Evolutionary conservation across 2,113 vertebrate species (phyloP).

Genomic region (Oryzias curvinotus): DNA sequence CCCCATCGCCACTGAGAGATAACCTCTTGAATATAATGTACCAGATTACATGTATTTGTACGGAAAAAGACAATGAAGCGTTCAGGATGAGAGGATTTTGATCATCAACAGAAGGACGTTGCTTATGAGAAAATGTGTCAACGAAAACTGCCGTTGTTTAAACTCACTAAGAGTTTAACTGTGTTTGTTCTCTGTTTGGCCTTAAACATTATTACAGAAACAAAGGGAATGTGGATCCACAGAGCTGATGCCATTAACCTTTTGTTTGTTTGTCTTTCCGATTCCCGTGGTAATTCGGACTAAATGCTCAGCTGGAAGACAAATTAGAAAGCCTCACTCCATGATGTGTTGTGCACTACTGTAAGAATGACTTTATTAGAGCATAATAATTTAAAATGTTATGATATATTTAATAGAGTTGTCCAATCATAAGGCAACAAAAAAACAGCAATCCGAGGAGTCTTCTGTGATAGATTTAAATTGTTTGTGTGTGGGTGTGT

Average conservation of each 20-base stretch:
- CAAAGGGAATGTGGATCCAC: slow-evolving; percentile 52
- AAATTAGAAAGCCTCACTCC: slow-evolving; percentile 27
- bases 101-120: slow-evolving; percentile 13
- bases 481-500: slow-evolving; percentile 6
- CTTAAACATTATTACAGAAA: slow-evolving; percentile 25
- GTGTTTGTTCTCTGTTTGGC: slow-evolving; percentile 17
- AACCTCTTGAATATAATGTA: slow-evolving; percentile 61
- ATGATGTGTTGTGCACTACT: slow-evolving; percentile 18
- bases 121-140: not conserved
- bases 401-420: slow-evolving; percentile 35
- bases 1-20: slow-evolving; percentile 37
- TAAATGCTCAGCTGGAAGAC: slow-evolving; percentile 51
- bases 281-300: slow-evolving; percentile 50
- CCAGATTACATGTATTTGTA: slow-evolving; percentile 38
- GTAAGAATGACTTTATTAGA: slow-evolving; percentile 28
- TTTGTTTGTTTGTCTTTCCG: slow-evolving; percentile 36
- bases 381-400: slow-evolving; percentile 33
- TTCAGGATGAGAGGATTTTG: not conserved
- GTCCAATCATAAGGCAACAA: slow-evolving; percentile 5
- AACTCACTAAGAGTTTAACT: not conserved
- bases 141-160: not conserved
- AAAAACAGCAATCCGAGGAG: not conserved
- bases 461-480: slow-evolving; percentile 48
- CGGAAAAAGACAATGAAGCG: slow-evolving; percentile 26
- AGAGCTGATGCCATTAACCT: slow-evolving; percentile 48